These are phyloP conservation scores for Margarornis squamiger DNA, from an alignment of 2,797 vertebrate species.

Conservation along the genomic window DNA sequence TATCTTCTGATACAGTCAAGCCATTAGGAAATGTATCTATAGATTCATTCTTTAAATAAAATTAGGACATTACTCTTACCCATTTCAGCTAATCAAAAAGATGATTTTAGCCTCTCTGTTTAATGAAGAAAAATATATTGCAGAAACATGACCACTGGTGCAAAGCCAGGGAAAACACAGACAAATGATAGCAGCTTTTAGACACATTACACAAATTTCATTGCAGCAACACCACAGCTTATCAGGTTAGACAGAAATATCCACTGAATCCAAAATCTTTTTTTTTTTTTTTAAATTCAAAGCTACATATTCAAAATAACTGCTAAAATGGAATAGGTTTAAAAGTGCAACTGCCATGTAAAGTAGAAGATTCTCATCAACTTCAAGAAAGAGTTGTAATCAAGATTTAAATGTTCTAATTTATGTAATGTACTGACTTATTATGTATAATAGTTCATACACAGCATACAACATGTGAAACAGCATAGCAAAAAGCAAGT, in stretches of 20 bases:
- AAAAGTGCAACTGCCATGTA: not conserved
- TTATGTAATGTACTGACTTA: not conserved
- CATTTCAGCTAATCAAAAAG: conserved; percentile 56
- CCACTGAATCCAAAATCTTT: not conserved
- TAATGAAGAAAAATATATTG: conserved; percentile 29
- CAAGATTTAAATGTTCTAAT: not conserved
- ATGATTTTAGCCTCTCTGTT: conserved; percentile 26
- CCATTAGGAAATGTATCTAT: conserved; percentile 1
- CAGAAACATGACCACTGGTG: conserved; percentile 2
- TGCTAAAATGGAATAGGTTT: not conserved
- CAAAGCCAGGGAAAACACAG: conserved; percentile 6
- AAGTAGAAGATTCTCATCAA: not conserved
- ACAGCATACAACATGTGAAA: not conserved
- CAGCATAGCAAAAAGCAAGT: not conserved
- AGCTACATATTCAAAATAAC: not conserved
- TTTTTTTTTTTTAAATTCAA: not conserved
- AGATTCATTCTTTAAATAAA: conserved; percentile 38
- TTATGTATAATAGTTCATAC: not conserved
- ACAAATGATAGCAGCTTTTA: not conserved
- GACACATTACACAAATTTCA: not conserved
- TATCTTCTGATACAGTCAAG: conserved; percentile 20
- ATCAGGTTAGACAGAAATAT: not conserved
- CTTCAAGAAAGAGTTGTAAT: not conserved
- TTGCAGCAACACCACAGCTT: conserved; percentile 2
- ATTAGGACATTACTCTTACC: conserved; percentile 5